Evolutionary conservation across 2,888 invertebrate species (phyloP), one percentile per base, ranked within the genome.

Genomic region (Oscheius sp.): DNA sequence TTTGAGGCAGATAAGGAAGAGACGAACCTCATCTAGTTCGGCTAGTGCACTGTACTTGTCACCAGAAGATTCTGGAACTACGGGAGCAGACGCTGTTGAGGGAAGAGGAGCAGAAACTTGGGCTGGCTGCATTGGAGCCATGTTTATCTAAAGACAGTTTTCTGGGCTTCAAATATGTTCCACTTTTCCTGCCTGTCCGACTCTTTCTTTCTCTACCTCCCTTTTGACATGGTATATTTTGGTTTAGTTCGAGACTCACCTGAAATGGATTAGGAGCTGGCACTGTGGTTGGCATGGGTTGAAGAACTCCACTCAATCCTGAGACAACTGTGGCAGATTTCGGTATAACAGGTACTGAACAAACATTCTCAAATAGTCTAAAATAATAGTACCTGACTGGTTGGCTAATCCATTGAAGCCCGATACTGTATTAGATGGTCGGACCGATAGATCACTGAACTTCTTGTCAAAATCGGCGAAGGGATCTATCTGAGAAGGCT

Each of bases 41-140:
- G 79, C 79, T 21, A 79, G 62, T 13, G 79, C 79, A 48, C 77
- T 77, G 42, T 77, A 79, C 53, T 77, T 79, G 53, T 79, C 79
- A 3, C 4, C 3, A 5, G 42, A 42, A 42, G 7, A 42, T 42
- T 7, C 42, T 42, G 3, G 42, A 42, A n/a, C 73, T 11, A 42
- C 42, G 3, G 42, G 7, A 42, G 42, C 42, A 42, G 42, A 42
- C 4, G 42, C 42, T 5, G 42, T 42, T 42, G 42, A 7, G 7
- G 42, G 42, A 42, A 42, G 0, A 42, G 42, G 42, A 42, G n/a
- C 73, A 33, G 50, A 57, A 11, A 29, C 21, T 33, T 29, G 29
- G 13, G 60, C 33, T 58, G 58, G 58, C 29, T 63, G 63, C 32
- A 11, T 10, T 4, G 63, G 50, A 9, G 47, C 21, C n/a, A 32